Percentiles rank a stretch among this genome's conserved stretches.
Conservation (phyloP, 2,113 vertebrate species). For the Otolemur garnettii region DNA sequence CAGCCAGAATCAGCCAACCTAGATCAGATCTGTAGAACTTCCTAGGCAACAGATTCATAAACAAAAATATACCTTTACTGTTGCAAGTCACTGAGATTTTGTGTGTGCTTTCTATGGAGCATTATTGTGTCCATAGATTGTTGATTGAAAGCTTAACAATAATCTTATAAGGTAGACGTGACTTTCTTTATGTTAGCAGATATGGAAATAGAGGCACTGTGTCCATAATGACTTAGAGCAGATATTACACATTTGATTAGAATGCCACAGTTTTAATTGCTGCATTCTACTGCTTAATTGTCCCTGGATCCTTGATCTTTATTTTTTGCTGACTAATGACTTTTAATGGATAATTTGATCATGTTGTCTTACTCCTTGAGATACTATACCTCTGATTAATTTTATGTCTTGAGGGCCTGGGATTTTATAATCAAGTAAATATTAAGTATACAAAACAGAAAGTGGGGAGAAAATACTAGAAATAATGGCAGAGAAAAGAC, state of each 20-base stretch:
- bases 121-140: background rate
- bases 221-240: background rate
- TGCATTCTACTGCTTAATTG: background rate
- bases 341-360: conserved; percentile 17
- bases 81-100: background rate
- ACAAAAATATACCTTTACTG: background rate
- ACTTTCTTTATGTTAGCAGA: background rate
- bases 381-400: background rate
- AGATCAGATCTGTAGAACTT: background rate
- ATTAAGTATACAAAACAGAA: background rate
- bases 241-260: conserved; percentile 4
- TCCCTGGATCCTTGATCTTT: background rate
- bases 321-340: conserved; percentile 34
- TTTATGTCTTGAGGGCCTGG: background rate
- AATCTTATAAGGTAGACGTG: background rate
- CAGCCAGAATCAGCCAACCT: background rate
- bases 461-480: background rate
- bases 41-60: background rate
- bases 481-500: background rate
- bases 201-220: background rate
- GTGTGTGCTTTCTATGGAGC: background rate
- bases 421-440: conserved; percentile 42
- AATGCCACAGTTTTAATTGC: conserved; percentile 28
- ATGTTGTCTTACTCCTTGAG: background rate
- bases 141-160: background rate